Conservation (phyloP, 2,888 invertebrate genomes). For the Dorcus hopei region DNA sequence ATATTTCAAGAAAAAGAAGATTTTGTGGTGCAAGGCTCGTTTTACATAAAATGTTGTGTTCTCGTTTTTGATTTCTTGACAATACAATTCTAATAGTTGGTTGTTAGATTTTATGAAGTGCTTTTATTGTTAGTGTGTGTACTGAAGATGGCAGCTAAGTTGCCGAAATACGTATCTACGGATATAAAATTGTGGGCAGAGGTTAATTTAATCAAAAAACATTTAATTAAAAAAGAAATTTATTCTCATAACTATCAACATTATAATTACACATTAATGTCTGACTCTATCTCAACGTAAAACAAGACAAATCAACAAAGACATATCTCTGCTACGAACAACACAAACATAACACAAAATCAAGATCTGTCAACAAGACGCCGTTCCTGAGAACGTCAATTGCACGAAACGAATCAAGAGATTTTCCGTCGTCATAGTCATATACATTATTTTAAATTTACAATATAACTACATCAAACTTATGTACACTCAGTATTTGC, state of each 20-base stretch:
- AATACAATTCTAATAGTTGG: no score
- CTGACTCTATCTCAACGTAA: background rate
- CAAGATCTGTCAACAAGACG: slow-evolving; percentile 9
- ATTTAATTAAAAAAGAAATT: background rate
- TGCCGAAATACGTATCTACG: no score
- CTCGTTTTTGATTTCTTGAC: no score
- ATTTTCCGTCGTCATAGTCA: background rate
- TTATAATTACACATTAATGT: background rate
- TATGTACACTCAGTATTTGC: background rate
- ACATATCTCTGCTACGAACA: slow-evolving; percentile 8
- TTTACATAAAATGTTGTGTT: no score
- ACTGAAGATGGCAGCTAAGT: no score
- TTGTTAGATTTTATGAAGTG: no score
- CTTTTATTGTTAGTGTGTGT: no score
- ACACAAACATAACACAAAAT: slow-evolving; percentile 11
- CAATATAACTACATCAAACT: background rate
- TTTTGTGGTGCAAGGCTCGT: no score
- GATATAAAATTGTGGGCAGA: no score
- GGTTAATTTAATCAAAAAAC: background rate
- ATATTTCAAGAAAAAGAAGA: no score
- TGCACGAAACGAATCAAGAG: slow-evolving; percentile 4
- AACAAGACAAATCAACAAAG: background rate
- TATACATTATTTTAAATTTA: background rate
- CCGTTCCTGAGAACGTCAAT: slow-evolving; percentile 6
- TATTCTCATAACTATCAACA: background rate